Evolutionary conservation across 2,888 invertebrate species (phyloP).

Genomic region (Cheiracanthium punctorium): DNA sequence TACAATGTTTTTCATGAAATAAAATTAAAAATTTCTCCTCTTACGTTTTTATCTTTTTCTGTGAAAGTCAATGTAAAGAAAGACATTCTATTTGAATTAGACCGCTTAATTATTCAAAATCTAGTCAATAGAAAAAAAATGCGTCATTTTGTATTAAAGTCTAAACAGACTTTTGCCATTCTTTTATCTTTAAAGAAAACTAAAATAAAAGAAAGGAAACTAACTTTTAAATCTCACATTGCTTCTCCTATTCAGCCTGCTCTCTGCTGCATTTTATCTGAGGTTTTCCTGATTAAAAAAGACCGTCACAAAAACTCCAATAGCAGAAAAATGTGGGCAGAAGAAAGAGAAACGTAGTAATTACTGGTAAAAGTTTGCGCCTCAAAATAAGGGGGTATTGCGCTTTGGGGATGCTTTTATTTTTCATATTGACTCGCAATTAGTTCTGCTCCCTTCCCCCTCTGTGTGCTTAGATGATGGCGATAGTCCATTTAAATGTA

Average conservation of each 20-base stretch:
- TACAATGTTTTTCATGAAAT: too few species aligned
- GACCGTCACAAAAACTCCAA: background rate
- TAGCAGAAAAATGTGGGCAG: background rate
- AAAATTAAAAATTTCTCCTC: too few species aligned
- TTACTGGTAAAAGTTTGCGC: conserved; percentile 9
- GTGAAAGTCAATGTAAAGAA: too few species aligned
- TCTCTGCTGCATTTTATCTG: background rate
- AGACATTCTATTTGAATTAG: background rate
- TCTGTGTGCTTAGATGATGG: background rate
- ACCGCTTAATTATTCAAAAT: background rate
- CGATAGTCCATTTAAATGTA: too few species aligned
- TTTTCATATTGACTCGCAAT: conserved; percentile 28
- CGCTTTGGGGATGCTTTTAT: background rate
- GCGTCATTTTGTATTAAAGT: background rate
- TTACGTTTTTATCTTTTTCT: too few species aligned
- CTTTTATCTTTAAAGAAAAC: background rate
- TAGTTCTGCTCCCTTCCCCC: conserved; percentile 4
- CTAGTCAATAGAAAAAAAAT: background rate
- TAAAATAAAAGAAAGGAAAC: background rate
- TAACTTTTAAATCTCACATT: background rate
- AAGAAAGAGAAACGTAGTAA: background rate
- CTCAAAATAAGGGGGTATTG: background rate
- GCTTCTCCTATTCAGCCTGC: background rate
- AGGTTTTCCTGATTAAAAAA: background rate
- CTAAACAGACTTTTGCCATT: background rate